Evolutionary conservation across 2,888 invertebrate genomes (phyloP).

Genomic region (Dynastes tityus): DNA sequence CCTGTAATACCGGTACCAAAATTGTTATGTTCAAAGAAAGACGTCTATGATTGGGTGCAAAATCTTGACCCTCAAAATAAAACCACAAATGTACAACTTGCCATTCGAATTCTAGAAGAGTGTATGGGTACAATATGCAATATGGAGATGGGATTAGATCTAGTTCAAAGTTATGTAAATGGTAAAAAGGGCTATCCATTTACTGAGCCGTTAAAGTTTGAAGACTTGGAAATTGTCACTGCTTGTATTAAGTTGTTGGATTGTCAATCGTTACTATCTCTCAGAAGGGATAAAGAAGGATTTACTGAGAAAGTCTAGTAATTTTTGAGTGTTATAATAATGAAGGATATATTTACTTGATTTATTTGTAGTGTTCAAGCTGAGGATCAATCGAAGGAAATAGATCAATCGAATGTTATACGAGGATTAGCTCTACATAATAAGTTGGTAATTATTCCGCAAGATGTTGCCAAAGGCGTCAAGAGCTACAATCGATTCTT

Average conservation of each 20-base stretch:
- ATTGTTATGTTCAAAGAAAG: conserved; percentile 24
- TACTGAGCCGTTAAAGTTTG: conserved; percentile 35
- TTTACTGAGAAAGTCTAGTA: conserved; percentile 32
- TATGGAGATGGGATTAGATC: conserved; percentile 39
- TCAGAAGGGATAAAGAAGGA: conserved; percentile 27
- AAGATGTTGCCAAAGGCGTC: conserved; percentile 41
- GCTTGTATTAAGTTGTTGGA: conserved; percentile 31
- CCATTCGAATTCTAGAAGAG: conserved; percentile 37
- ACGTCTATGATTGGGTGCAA: conserved; percentile 38
- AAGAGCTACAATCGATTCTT: conserved; percentile 46
- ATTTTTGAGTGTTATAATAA: background rate
- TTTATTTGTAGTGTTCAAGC: conserved; percentile 28
- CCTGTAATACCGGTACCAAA: conserved; percentile 8
- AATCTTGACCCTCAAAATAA: conserved; percentile 12
- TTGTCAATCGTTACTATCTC: conserved; percentile 1
- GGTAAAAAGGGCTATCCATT: conserved; percentile 35
- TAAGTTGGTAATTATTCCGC: conserved; percentile 43
- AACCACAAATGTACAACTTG: conserved; percentile 31
- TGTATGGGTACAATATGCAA: conserved; percentile 38
- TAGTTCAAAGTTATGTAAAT: conserved; percentile 30
- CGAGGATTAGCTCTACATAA: conserved; percentile 42
- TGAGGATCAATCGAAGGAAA: conserved; percentile 40
- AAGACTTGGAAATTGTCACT: conserved; percentile 30
- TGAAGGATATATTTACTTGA: background rate
- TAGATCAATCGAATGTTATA: conserved; percentile 3